Conservation (phyloP, 2,888 invertebrate genomes). For the Caenorhabditis uteleia region DNA sequence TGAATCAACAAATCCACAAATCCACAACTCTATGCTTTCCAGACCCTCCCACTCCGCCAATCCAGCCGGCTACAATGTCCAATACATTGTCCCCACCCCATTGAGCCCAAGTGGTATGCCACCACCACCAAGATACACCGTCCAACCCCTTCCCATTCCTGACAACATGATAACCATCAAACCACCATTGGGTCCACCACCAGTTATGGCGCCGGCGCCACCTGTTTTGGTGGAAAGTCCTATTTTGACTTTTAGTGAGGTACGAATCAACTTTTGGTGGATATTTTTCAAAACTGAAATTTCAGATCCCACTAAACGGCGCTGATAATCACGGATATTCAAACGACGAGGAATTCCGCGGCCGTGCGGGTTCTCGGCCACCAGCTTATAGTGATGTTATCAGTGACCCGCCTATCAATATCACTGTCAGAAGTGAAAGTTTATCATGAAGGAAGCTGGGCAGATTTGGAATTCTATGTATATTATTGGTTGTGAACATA, state of each 20-base stretch:
- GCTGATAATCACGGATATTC: conserved; percentile 9
- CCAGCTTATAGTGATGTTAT: conserved; percentile 33
- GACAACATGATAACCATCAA: too few species aligned
- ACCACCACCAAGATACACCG: conserved; percentile 35
- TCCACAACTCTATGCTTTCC: too few species aligned
- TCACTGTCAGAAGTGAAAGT: too few species aligned
- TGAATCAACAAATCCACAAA: too few species aligned
- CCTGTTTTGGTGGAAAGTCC: conserved; percentile 2
- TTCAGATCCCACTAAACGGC: neutral
- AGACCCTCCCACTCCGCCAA: conserved; percentile 10
- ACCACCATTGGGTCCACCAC: too few species aligned
- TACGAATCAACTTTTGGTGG: neutral
- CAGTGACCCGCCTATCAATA: conserved; percentile 19
- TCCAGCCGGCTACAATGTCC: conserved; percentile 22
- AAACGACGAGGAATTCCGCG: conserved; percentile 9
- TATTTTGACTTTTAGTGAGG: neutral
- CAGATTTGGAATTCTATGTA: too few species aligned
- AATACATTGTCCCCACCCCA: conserved; percentile 36
- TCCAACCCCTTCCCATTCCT: too few species aligned
- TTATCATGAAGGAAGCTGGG: too few species aligned
- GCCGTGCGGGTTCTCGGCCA: conserved; percentile 17
- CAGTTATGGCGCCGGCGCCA: conserved; percentile 6
- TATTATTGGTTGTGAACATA: too few species aligned
- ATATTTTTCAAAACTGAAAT: neutral
- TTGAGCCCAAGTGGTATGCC: conserved; percentile 34